Percentiles rank a stretch among this genome's conserved stretches.
Evolutionary conservation across 2,113 vertebrate species (phyloP).

Genomic region (Diglossa brunneiventris): DNA sequence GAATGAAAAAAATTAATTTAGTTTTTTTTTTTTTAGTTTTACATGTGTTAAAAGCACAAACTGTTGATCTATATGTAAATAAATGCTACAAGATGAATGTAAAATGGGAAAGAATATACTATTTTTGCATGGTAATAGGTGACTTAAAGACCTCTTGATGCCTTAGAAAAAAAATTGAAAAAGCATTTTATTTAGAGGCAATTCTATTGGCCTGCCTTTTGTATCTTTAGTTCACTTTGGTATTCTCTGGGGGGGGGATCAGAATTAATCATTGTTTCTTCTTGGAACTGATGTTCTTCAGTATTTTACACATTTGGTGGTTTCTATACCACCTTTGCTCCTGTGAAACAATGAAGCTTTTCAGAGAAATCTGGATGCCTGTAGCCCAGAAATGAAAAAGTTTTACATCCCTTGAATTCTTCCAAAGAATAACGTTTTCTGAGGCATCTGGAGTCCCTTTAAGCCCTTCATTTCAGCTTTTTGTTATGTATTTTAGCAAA

Average conservation of each 20-base stretch:
- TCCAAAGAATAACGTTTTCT: conserved; percentile 44
- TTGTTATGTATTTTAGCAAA: conserved; percentile 38
- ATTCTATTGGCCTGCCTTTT: background rate
- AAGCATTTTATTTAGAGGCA: conserved; percentile 47
- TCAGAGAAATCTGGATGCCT: background rate
- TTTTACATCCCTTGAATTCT: conserved; percentile 6
- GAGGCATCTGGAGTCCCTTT: conserved; percentile 50
- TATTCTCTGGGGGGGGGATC: background rate
- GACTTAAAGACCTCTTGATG: conserved; percentile 67
- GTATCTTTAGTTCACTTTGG: conserved; percentile 33
- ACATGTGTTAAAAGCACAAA: conserved; percentile 72
- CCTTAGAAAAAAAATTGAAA: conserved; percentile 63
- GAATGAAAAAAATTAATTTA: conserved; percentile 3
- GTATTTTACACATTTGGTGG: background rate
- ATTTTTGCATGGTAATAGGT: conserved; percentile 75
- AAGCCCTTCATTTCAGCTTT: conserved; percentile 49
- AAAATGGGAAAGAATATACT: conserved; percentile 68
- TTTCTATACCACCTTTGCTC: background rate
- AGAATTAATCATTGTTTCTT: conserved; percentile 5
- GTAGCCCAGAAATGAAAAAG: background rate
- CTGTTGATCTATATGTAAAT: conserved; percentile 63
- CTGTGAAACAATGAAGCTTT: background rate
- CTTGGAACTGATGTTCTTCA: background rate
- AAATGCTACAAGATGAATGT: conserved; percentile 73
- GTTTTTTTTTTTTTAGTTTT: conserved; percentile 3